Conservation (phyloP, 1,140 invertebrate genomes). For the Bradysia coprophila region DNA sequence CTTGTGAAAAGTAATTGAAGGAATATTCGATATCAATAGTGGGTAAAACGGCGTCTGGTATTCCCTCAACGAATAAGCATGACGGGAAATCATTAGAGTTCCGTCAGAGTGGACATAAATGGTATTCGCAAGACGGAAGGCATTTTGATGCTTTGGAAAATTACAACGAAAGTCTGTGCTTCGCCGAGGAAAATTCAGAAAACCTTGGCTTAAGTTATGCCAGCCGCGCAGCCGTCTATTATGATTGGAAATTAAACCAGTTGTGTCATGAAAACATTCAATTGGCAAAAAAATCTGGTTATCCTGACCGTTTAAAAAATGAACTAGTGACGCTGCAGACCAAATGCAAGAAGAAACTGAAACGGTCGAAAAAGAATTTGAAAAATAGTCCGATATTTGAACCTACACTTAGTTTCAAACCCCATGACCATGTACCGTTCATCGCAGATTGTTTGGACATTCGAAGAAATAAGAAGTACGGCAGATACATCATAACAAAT, state of each 20-base stretch:
- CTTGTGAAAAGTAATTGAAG: too few species aligned
- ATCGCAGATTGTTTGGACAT: constrained; percentile 39
- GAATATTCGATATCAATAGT: too few species aligned
- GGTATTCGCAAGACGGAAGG: constrained; percentile 26
- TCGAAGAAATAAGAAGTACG: constrained; percentile 31
- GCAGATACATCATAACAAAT: constrained; percentile 42
- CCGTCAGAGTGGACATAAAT: constrained; percentile 34
- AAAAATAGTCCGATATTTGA: constrained; percentile 19
- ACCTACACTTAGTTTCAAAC: constrained; percentile 21
- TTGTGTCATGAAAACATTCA: constrained; percentile 39
- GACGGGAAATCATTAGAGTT: constrained; percentile 21
- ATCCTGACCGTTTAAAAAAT: constrained; percentile 28
- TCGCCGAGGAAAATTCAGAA: constrained; percentile 30
- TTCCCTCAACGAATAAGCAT: too few species aligned
- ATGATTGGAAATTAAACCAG: constrained; percentile 34
- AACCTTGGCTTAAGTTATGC: constrained; percentile 41
- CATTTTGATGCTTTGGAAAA: constrained; percentile 31
- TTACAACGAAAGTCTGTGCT: constrained; percentile 40
- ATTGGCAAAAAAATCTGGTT: constrained; percentile 26
- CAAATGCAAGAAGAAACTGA: constrained; percentile 26
- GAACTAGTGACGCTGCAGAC: constrained; percentile 31
- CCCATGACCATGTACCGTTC: constrained; percentile 28
- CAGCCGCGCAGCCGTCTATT: constrained; percentile 51
- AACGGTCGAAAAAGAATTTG: constrained; percentile 12
- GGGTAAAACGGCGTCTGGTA: too few species aligned